Percentiles rank a stretch among this genome's conserved stretches.
Conservation (phyloP, 2,113 vertebrate genomes). For the Micromys minutus region DNA sequence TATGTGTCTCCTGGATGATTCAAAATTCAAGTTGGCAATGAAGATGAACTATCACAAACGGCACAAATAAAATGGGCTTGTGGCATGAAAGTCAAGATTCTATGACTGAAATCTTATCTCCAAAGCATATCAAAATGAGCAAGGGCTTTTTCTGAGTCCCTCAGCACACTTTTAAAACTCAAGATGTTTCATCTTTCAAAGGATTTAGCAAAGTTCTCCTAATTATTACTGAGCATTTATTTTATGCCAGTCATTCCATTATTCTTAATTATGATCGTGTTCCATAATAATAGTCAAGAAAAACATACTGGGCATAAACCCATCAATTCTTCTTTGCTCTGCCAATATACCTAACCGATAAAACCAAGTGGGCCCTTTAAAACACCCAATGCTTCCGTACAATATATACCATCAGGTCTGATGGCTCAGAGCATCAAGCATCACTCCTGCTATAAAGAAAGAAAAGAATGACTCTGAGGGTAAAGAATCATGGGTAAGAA, state of each 20-base stretch:
- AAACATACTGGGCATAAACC: neutral
- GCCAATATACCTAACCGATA: neutral
- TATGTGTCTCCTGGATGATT: neutral
- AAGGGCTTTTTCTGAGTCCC: neutral
- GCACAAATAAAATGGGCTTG: neutral
- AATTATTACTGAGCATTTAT: neutral
- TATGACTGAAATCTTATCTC: neutral
- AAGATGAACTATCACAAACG: neutral
- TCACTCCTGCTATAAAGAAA: neutral
- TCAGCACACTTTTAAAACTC: neutral
- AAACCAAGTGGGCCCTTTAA: accelerated
- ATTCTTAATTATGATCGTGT: neutral
- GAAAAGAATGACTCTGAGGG: neutral
- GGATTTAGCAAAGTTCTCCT: neutral
- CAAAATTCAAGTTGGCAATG: neutral
- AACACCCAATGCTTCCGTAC: too few species aligned
- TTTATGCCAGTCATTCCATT: neutral
- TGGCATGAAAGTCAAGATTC: neutral
- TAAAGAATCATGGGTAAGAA: neutral
- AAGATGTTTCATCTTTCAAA: neutral
- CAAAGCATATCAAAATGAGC: too few species aligned
- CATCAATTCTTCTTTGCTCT: neutral
- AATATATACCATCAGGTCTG: too few species aligned
- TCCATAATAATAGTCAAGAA: neutral
- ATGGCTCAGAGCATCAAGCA: neutral